Base-by-base conservation (phyloP, 2,797 vertebrate genomes). In the Brachyrhaphis roseni region DNA sequence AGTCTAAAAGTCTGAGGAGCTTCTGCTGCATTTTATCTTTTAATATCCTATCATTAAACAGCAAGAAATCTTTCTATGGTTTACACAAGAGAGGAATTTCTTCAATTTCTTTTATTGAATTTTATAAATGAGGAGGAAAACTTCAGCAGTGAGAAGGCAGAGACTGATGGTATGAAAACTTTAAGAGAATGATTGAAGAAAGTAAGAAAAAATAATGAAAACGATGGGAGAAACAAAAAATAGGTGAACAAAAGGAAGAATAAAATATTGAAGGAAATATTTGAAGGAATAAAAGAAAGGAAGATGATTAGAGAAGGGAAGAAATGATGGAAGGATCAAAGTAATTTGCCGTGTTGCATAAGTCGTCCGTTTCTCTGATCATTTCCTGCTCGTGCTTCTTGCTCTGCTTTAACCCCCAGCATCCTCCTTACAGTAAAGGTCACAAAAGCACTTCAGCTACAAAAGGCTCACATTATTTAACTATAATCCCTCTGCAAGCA, bases 391-490 rank as follows among this genome's bases (percentile, higher is more conserved):
- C 45, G 41, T 71, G 23, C 20, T 26, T 41, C 36, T 26, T 41
- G 64, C 64, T 68, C 43, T 18, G 2, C 13, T 72, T 45, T 45
- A 72, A 72, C 68, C 41, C 43, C 43, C 26, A 72, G 68, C 12
- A 72, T 72, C 68, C 13, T 46, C n/a, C 49, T 39, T 10, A 74
- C 49, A 74, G 49, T n/a, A 74, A 74, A 39, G 36, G 49, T 55
- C 34, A 74, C 73, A 53, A 36, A 49, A 68, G 36, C 23, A 11
- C 36, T 68, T 68, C 51, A 43, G 73, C 36, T 75, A 47, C 23
- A 51, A 41, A 81, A 73, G n/a, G 16, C 6, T 39, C 28, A 28
- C 39, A 45, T 49, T 3, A 57, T 72, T 74, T 36, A 0, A 72
- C 55, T 57, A 4, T 34, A 72, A 47, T 75, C 28, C 23, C 39